Evolutionary conservation across 2,888 invertebrate species (phyloP).

Genomic region (Philaethria dido): DNA sequence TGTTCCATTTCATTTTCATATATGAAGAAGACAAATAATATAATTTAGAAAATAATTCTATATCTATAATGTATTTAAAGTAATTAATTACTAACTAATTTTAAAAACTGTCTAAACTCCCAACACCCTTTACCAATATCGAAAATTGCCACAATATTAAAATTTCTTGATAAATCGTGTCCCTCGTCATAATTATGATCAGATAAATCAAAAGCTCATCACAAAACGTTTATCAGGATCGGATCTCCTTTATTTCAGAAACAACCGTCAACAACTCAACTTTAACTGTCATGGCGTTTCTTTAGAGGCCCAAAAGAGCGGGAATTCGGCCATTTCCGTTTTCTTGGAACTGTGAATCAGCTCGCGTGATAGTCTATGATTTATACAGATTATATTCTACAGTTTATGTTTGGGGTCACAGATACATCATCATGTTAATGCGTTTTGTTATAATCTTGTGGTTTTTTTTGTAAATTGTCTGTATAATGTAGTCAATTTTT

Average conservation of each 20-base stretch:
- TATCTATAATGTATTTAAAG: too few relatives aligned
- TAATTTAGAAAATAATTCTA: too few relatives aligned
- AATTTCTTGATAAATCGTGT: background rate
- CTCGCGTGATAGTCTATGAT: conserved; percentile 75
- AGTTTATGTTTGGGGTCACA: conserved; percentile 44
- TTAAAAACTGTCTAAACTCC: too few relatives aligned
- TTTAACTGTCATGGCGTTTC: conserved; percentile 37
- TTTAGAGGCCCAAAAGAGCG: conserved; percentile 64
- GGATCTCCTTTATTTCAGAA: conserved; percentile 17
- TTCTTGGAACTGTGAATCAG: conserved; percentile 80
- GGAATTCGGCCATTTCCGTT: conserved; percentile 79
- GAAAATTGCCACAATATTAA: background rate
- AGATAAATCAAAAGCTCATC: conserved; percentile 18
- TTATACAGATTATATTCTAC: conserved; percentile 60
- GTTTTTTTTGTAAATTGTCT: conserved; percentile 50
- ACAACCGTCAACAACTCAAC: conserved; percentile 5
- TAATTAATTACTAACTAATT: too few relatives aligned
- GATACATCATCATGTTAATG: conserved; percentile 43
- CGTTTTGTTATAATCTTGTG: conserved; percentile 42
- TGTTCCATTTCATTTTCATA: too few relatives aligned
- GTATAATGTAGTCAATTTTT: conserved; percentile 21
- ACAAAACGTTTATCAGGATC: conserved; percentile 25
- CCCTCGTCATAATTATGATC: conserved; percentile 10
- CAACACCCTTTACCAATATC: background rate
- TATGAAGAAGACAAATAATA: too few relatives aligned